A percentile compares a stretch with the other conserved stretches of the same genome.
Evolutionary conservation across 2,113 vertebrate genomes (phyloP).

Genomic region (Mus pahari): DNA sequence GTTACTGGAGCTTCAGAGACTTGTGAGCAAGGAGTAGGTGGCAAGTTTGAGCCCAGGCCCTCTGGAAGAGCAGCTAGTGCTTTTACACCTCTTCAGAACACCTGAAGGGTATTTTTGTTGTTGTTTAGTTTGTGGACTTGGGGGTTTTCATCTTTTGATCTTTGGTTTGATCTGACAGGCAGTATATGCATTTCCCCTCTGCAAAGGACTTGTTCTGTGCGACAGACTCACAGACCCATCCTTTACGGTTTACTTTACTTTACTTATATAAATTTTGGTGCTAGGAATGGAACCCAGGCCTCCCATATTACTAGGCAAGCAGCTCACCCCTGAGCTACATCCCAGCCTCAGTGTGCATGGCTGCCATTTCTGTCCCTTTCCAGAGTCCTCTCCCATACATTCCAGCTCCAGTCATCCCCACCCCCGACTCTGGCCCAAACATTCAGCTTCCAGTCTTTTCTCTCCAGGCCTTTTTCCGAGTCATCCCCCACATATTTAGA

Average conservation of each 20-base stretch:
- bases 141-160: background rate
- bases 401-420: background rate
- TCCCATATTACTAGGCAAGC: background rate
- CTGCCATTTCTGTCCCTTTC: background rate
- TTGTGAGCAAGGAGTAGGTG: background rate
- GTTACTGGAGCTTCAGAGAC: background rate
- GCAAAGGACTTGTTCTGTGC: background rate
- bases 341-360: background rate
- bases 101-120: background rate
- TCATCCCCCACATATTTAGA: constrained; percentile 40
- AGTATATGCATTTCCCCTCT: background rate
- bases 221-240: background rate
- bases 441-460: constrained; percentile 44
- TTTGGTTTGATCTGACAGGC: constrained; percentile 23
- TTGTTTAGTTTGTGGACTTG: background rate
- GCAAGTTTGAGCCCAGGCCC: background rate
- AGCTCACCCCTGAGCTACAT: too few species aligned
- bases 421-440: background rate
- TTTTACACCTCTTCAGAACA: background rate
- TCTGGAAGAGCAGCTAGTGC: background rate
- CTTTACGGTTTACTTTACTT: background rate
- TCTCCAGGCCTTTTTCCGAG: background rate
- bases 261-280: background rate
- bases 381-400: background rate
- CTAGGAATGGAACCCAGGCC: background rate